A percentile compares a stretch with the other conserved stretches of the same genome.
These are phyloP conservation scores for Silurus meridionalis DNA, from an alignment of 2,113 vertebrate genomes.

Conservation along the genomic window DNA sequence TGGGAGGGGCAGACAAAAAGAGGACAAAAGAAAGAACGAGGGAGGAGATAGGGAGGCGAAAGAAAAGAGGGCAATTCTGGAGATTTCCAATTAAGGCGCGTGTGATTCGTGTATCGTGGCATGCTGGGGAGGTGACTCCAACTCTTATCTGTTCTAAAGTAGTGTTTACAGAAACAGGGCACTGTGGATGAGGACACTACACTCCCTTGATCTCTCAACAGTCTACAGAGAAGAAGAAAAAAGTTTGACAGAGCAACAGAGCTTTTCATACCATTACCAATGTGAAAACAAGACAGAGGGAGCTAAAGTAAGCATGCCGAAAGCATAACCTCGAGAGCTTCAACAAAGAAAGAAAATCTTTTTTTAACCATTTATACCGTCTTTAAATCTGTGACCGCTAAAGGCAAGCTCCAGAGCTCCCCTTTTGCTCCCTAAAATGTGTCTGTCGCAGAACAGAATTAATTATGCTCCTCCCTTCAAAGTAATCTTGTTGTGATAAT, in stretches of 20 bases:
- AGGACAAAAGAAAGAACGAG: not conserved
- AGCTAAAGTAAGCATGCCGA: not conserved
- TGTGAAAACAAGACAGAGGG: not conserved
- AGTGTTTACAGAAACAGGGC: slow-evolving; percentile 41
- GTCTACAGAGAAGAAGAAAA: not conserved
- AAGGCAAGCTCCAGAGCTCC: slow-evolving; percentile 31
- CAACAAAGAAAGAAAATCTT: not conserved
- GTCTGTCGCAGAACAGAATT: slow-evolving; percentile 8
- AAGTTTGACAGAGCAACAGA: not conserved
- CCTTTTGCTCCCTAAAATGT: slow-evolving; percentile 28
- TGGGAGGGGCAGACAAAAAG: not conserved
- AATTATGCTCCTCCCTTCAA: not conserved
- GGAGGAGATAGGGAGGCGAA: not conserved
- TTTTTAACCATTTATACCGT: slow-evolving; percentile 19
- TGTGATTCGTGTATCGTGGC: slow-evolving; percentile 28
- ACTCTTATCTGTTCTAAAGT: slow-evolving; percentile 32
- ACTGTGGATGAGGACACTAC: not conserved
- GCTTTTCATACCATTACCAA: slow-evolving; percentile 29
- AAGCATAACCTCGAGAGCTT: not conserved
- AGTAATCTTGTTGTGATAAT: slow-evolving; percentile 42
- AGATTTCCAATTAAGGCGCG: slow-evolving; percentile 55
- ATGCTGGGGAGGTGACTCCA: slow-evolving; percentile 35
- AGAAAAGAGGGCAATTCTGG: slow-evolving; percentile 30
- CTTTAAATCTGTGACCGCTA: slow-evolving; percentile 27
- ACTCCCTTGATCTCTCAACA: slow-evolving; percentile 2